A percentile compares a stretch with the other conserved stretches of the same genome.
These are phyloP conservation scores for Batillaria attramentaria DNA, from an alignment of 1,140 invertebrate species.

Conservation along the genomic window DNA sequence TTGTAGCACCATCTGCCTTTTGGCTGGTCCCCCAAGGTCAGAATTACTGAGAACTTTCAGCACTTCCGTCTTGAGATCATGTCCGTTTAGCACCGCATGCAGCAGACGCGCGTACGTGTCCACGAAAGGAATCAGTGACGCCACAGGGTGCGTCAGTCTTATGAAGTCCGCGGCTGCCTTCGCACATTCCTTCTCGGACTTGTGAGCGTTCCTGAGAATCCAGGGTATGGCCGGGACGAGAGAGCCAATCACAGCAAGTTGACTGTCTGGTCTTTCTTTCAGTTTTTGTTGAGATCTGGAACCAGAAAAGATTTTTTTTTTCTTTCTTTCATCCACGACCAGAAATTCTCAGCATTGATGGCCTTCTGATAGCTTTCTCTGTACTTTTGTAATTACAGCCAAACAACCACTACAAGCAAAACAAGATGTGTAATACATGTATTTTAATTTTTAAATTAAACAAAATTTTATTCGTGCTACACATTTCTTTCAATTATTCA, in stretches of 20 bases:
- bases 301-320: too few species aligned
- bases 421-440: too few species aligned
- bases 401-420: too few species aligned
- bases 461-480: too few species aligned
- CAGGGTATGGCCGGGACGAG: conserved; percentile 58
- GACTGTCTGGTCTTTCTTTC: conserved; percentile 47
- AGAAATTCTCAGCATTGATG: too few species aligned
- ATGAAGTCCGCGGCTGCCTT: conserved; percentile 56
- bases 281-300: conserved; percentile 37
- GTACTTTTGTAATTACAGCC: too few species aligned
- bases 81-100: conserved; percentile 57
- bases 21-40: conserved; percentile 55
- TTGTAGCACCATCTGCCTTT: conserved; percentile 47
- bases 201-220: conserved; percentile 58
- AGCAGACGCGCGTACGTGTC: conserved; percentile 60
- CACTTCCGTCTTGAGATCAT: conserved; percentile 51
- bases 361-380: too few species aligned
- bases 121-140: conserved; percentile 53
- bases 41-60: conserved; percentile 45
- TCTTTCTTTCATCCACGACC: too few species aligned
- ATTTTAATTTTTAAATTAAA: too few species aligned
- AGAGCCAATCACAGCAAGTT: conserved; percentile 58
- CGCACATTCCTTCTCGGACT: conserved; percentile 57
- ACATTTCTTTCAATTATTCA: too few species aligned
- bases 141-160: conserved; percentile 59